These are phyloP conservation scores for Dorcus parallelipipedus DNA, from an alignment of 2,888 invertebrate genomes.

Conservation along the genomic window DNA sequence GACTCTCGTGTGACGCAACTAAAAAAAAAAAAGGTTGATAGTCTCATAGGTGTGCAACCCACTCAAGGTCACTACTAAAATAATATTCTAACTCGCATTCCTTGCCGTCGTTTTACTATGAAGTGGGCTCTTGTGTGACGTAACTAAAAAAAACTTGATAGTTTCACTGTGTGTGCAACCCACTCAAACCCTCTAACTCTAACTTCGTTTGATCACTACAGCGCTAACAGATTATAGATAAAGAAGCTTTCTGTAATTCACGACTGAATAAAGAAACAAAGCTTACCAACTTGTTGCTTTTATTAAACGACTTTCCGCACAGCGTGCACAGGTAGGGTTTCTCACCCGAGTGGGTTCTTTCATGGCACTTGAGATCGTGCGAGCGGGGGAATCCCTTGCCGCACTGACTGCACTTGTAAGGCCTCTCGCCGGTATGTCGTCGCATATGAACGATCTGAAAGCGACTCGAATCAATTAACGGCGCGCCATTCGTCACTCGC, in stretches of 20 bases:
- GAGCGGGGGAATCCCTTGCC: constrained; percentile 50
- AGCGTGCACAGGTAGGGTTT: constrained; percentile 48
- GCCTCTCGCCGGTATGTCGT: constrained; percentile 48
- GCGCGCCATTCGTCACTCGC: constrained; percentile 4
- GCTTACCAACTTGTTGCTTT: constrained; percentile 49
- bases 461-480: neutral
- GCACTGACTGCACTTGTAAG: constrained; percentile 48
- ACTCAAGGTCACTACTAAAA: too few relatives aligned
- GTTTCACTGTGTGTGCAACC: too few relatives aligned
- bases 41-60: too few relatives aligned
- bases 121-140: too few relatives aligned
- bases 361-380: constrained; percentile 50
- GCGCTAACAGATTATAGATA: too few relatives aligned
- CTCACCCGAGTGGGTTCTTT: constrained; percentile 49
- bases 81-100: too few relatives aligned
- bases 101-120: too few relatives aligned
- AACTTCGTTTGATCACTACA: too few relatives aligned
- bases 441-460: constrained; percentile 50
- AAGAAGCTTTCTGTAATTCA: neutral
- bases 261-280: constrained; percentile 31
- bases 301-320: constrained; percentile 50
- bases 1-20: too few relatives aligned
- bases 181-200: too few relatives aligned
- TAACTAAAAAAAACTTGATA: too few relatives aligned
- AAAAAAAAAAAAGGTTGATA: too few relatives aligned